Conservation (phyloP, 2,797 vertebrate genomes). For the Coccyzus lansbergi region DNA sequence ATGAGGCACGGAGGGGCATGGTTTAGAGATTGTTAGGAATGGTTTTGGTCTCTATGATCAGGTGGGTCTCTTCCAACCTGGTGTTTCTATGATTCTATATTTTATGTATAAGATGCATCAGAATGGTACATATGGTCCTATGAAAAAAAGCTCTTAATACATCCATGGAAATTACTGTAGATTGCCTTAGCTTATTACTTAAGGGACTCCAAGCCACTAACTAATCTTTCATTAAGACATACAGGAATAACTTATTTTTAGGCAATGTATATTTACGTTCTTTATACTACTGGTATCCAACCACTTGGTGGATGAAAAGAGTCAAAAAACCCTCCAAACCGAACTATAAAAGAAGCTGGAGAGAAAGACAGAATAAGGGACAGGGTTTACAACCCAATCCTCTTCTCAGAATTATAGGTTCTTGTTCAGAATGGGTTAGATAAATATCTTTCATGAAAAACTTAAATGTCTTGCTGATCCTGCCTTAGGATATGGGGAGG, state of each 20-base stretch:
- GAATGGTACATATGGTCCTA: not conserved
- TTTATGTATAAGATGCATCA: not conserved
- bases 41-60: too few species aligned
- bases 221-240: not conserved
- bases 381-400: not conserved
- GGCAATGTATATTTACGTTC: not conserved
- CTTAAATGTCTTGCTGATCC: slow-evolving; percentile 58
- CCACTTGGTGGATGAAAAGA: not conserved
- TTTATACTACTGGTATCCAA: not conserved
- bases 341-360: not conserved
- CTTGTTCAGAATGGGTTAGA: slow-evolving; percentile 35
- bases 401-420: slow-evolving; percentile 3
- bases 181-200: not conserved
- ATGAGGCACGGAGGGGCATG: too few species aligned
- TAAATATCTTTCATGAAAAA: slow-evolving; percentile 53
- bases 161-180: not conserved
- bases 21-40: too few species aligned
- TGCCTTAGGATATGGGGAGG: slow-evolving; percentile 22
- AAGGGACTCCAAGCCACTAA: not conserved
- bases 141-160: not conserved
- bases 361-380: not conserved
- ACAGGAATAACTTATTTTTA: not conserved
- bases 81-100: too few species aligned
- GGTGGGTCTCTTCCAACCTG: too few species aligned
- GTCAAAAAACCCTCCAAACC: not conserved